Evolutionary conservation across 2,888 invertebrate genomes (phyloP).

Genomic region (Phanerotoma sp.): DNA sequence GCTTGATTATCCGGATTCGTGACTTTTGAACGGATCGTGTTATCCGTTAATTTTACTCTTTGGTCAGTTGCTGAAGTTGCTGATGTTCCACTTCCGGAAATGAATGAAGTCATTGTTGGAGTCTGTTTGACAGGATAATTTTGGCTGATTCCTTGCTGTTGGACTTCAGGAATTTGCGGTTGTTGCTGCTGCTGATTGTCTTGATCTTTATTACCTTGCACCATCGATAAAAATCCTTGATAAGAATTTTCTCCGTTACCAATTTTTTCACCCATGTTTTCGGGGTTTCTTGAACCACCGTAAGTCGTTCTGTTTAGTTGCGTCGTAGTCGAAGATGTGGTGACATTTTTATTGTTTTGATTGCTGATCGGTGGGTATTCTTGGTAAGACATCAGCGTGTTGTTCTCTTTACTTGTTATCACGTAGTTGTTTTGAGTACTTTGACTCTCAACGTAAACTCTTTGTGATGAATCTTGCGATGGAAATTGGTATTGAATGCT

Average conservation of each 20-base stretch:
- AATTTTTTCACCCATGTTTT: constrained; percentile 33
- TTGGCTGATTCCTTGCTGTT: constrained; percentile 6
- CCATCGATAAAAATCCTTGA: constrained; percentile 28
- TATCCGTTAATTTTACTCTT: constrained; percentile 9
- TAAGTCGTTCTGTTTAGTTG: too few relatives aligned
- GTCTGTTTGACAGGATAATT: constrained; percentile 18
- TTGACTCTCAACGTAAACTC: constrained; percentile 27
- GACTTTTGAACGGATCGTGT: neutral
- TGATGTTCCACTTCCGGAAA: too few relatives aligned
- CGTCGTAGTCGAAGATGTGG: constrained; percentile 11
- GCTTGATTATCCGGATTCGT: constrained; percentile 11
- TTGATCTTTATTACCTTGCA: constrained; percentile 18
- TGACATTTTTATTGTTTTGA: constrained; percentile 25
- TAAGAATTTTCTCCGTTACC: constrained; percentile 32
- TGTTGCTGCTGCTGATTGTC: constrained; percentile 2
- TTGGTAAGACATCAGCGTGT: constrained; percentile 24
- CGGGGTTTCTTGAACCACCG: constrained; percentile 21
- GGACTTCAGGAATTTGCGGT: too few relatives aligned
- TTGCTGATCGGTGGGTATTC: too few relatives aligned
- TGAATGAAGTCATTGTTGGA: neutral
- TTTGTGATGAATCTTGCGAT: constrained; percentile 17
- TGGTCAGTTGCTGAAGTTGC: constrained; percentile 4
- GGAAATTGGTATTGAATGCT: neutral
- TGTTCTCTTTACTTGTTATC: constrained; percentile 26
- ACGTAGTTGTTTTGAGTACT: constrained; percentile 24